Conservation (phyloP, 2,113 vertebrate species). For the Bungarus multicinctus region DNA sequence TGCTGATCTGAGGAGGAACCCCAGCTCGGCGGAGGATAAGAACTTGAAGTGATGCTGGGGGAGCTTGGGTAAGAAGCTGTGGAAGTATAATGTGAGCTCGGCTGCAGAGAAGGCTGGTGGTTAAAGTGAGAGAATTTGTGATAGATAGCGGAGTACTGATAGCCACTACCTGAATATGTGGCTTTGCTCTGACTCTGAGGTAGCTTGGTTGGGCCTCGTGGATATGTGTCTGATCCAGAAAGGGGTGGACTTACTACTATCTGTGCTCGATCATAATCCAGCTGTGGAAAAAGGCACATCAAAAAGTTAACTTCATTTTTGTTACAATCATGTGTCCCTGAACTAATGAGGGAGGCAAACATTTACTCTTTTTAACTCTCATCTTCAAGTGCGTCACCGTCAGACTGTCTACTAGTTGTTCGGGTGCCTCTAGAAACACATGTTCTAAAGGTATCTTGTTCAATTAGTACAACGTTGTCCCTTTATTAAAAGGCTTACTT, state of each 20-base stretch:
- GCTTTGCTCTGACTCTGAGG: conserved; percentile 91
- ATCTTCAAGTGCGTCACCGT: background rate
- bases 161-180: conserved; percentile 80
- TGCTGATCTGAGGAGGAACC: conserved; percentile 92
- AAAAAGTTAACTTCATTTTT: accelerated
- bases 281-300: conserved; percentile 63
- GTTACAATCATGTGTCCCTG: background rate
- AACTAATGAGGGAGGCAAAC: background rate
- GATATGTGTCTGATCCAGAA: conserved; percentile 86
- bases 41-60: conserved; percentile 84
- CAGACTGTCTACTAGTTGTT: background rate
- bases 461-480: background rate
- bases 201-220: conserved; percentile 89
- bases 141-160: conserved; percentile 87
- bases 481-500: background rate
- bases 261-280: conserved; percentile 87
- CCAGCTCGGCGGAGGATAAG: conserved; percentile 94
- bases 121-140: conserved; percentile 87
- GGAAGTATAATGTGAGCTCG: conserved; percentile 88
- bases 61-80: conserved; percentile 92
- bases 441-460: background rate
- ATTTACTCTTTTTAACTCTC: background rate
- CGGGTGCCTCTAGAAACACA: background rate
- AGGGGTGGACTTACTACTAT: conserved; percentile 85
- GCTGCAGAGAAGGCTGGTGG: conserved; percentile 84